Conservation (phyloP, 2,113 vertebrate species). For the Callospermophilus lateralis region DNA sequence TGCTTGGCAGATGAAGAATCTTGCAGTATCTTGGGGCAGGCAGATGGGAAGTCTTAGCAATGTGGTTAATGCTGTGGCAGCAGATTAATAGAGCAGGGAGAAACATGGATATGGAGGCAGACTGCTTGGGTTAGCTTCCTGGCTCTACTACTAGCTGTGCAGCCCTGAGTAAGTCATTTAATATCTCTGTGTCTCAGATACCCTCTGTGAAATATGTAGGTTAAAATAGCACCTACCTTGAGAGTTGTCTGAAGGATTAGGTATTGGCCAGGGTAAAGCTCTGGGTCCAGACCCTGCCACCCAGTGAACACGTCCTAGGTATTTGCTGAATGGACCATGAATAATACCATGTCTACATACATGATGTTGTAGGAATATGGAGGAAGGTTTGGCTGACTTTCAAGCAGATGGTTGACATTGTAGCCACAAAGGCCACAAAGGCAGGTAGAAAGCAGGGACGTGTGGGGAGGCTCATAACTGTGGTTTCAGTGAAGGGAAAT, state of each 20-base stretch:
- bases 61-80: too few relatives aligned
- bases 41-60: background rate
- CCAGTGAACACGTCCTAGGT: background rate
- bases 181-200: background rate
- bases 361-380: background rate
- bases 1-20: conserved; percentile 22
- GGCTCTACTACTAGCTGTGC: background rate
- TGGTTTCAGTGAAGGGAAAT: background rate
- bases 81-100: background rate
- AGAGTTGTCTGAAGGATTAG: background rate
- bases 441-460: background rate
- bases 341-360: too few relatives aligned
- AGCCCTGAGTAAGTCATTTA: background rate
- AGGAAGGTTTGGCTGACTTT: background rate
- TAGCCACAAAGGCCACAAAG: accelerated
- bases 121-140: background rate
- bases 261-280: background rate
- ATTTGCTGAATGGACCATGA: background rate
- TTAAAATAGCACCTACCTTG: background rate
- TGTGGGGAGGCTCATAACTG: background rate
- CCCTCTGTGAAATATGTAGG: background rate
- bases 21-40: background rate
- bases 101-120: background rate
- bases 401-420: background rate
- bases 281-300: background rate